phyloP scores from a whole-genome alignment of 2,888 invertebrate genomes.

The Drosophila colorata region DNA sequence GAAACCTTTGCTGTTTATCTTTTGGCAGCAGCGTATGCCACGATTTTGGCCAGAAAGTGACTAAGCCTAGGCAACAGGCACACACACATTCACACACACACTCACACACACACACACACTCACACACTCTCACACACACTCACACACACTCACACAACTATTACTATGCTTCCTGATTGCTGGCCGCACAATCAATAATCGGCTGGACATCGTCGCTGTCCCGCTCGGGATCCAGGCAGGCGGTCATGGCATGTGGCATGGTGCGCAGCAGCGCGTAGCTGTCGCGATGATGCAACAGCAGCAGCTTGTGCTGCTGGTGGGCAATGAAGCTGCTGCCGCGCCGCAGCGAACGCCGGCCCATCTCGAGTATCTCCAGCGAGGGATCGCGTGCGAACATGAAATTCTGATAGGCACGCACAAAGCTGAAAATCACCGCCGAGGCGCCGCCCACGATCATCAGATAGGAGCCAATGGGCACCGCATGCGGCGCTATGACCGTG shows the following conservation, averaged over 20 bases:
- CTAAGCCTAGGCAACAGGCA: slow-evolving; percentile 40
- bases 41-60: slow-evolving; percentile 67
- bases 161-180: slow-evolving; percentile 57
- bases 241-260: slow-evolving; percentile 64
- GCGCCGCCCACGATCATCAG: slow-evolving; percentile 90
- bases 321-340: slow-evolving; percentile 86
- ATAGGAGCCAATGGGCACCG: slow-evolving; percentile 90
- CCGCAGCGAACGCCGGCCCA: slow-evolving; percentile 90
- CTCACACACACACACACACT: not conserved
- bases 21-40: slow-evolving; percentile 61
- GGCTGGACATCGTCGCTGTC: slow-evolving; percentile 73
- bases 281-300: slow-evolving; percentile 77
- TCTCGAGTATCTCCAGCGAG: slow-evolving; percentile 91
- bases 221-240: slow-evolving; percentile 61
- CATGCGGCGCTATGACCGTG: slow-evolving; percentile 91
- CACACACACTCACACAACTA: slow-evolving; percentile 8
- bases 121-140: slow-evolving; percentile 9
- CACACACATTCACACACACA: slow-evolving; percentile 19
- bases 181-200: slow-evolving; percentile 61
- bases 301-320: slow-evolving; percentile 83
- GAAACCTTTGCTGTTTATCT: slow-evolving; percentile 15
- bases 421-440: slow-evolving; percentile 88
- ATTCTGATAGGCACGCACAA: slow-evolving; percentile 91
- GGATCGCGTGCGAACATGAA: slow-evolving; percentile 89
- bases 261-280: slow-evolving; percentile 83